Evolutionary conservation across 1,140 invertebrate species (phyloP).

Genomic region (Heliothis virescens): DNA sequence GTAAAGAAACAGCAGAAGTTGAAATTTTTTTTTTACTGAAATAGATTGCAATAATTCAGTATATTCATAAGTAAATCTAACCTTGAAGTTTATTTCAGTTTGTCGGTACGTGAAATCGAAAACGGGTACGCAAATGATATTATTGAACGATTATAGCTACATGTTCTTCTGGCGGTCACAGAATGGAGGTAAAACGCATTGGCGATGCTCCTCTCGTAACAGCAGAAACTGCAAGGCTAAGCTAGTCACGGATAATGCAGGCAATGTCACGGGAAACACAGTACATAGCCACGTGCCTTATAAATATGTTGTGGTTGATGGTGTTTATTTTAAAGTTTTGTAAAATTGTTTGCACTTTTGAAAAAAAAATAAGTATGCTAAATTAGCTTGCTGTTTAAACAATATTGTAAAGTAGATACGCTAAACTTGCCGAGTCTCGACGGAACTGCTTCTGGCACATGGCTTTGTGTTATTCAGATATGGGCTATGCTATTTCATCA

Average conservation of each 20-base stretch:
- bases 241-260: not conserved
- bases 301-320: not conserved
- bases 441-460: no score
- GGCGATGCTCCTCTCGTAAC: constrained; percentile 1
- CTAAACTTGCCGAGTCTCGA: no score
- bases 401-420: no score
- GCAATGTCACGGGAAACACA: not conserved
- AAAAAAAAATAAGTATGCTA: no score
- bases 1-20: no score
- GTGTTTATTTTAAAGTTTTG: not conserved
- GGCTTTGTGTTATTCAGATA: no score
- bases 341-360: not conserved
- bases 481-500: no score
- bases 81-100: not conserved
- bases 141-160: not conserved
- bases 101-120: not conserved
- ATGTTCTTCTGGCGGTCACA: not conserved
- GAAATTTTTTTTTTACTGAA: no score
- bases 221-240: not conserved
- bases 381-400: no score
- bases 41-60: no score
- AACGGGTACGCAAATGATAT: not conserved
- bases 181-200: not conserved
- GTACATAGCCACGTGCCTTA: not conserved
- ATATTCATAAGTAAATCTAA: not conserved